Base-by-base conservation (phyloP, 1,140 invertebrate genomes). In the Polypedilum vanderplanki region DNA sequence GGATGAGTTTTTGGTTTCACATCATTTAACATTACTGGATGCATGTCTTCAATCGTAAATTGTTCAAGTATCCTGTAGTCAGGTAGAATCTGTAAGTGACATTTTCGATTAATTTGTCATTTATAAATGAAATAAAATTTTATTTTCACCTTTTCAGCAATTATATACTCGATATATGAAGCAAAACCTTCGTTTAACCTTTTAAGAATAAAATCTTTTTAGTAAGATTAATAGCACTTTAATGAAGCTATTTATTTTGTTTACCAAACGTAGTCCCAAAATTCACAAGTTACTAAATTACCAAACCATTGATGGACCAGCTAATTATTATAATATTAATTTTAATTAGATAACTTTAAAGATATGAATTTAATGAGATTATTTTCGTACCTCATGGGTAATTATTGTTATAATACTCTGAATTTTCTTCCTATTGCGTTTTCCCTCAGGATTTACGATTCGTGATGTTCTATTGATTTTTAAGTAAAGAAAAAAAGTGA, bases 281-380 rank as follows among this genome's bases (percentile, higher is more conserved):
- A 90, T 22, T 79, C 77, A 76, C 89, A 89, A 5, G 88, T 91
- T 65, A 91, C 90, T 0, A 90, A 81, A 80, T 91, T 89, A 15
- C 90, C 90, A 79, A 91, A 91, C 89, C 89, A 91, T 78, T 90
- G 88, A 84, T 94, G 93, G 0, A 90, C 87, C 1, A 94, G 80
- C 81, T 93, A 91, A 78, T 93, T 91, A 46, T 88, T 82, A 15
- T 92, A n/a, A n/a, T 85, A 0, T 57, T 1, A 57, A 57, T 57
- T 57, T 57, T 15, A 12, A 33, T 33, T 33, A 33, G 24, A 5
- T 3, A 57, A 12, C 46, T 17, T 17, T 57, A 15, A 1, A 12
- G 46, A 57, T 3, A 57, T 57, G n/a, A 17, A 15, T 57, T 57
- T 33, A 33, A 33, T 33, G 24, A 33, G 24, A 33, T 33, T 33